Conservation (phyloP, 2,888 invertebrate species). For the Eupithecia subfuscata region DNA sequence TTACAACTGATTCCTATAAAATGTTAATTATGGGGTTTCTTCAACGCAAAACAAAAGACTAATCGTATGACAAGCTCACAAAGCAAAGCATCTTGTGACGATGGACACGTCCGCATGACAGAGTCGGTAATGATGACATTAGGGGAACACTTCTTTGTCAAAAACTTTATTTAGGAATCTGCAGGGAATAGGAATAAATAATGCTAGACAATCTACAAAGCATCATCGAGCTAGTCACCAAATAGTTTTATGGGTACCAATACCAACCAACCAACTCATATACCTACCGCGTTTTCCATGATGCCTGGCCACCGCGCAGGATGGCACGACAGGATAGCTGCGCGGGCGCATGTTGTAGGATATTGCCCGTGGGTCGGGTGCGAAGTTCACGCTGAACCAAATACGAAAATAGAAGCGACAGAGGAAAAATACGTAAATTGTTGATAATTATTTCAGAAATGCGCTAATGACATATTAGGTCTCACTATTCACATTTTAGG, state of each 20-base stretch:
- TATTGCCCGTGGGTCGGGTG: constrained; percentile 21
- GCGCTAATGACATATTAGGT: background rate
- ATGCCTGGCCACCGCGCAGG: constrained; percentile 15
- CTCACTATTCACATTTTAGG: background rate
- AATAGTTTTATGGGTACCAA: background rate
- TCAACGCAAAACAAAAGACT: background rate
- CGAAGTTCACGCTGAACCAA: constrained; percentile 22
- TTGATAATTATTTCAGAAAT: background rate
- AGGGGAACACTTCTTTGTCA: background rate
- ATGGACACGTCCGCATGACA: background rate
- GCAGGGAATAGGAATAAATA: background rate
- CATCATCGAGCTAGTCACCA: background rate
- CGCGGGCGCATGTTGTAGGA: constrained; percentile 21
- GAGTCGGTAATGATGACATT: background rate
- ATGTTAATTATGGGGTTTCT: background rate
- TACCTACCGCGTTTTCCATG: background rate
- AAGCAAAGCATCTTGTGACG: background rate
- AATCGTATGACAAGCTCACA: too few relatives aligned
- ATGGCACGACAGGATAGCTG: constrained; percentile 15
- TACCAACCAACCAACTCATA: background rate
- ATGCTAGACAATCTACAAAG: background rate
- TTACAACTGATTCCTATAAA: background rate
- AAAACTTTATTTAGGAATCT: background rate
- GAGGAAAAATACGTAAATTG: background rate
- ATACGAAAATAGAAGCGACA: constrained; percentile 20